Conservation (phyloP, 2,113 vertebrate species). For the zebrafish (Danio rerio) region DNA sequence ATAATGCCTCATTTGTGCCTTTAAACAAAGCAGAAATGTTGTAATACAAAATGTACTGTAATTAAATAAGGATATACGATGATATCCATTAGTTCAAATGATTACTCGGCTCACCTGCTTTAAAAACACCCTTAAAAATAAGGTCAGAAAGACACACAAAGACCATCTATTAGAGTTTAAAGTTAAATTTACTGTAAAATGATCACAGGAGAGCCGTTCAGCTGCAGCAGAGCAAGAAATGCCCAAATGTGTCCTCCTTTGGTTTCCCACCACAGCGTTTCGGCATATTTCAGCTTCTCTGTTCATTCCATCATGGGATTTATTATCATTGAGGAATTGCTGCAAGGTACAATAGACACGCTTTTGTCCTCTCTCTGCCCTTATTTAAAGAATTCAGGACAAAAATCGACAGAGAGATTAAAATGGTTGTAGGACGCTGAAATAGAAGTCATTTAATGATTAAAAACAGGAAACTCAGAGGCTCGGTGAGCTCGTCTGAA, state of each 20-base stretch:
- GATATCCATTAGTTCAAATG: no score
- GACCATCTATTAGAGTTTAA: not conserved
- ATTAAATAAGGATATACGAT: no score
- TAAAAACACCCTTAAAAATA: not conserved
- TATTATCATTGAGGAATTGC: constrained; percentile 16
- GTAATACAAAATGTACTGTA: no score
- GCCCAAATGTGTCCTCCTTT: constrained; percentile 9
- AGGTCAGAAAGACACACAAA: not conserved
- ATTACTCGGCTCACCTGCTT: no score
- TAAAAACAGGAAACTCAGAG: not conserved
- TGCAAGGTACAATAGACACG: not conserved
- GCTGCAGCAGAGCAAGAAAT: not conserved
- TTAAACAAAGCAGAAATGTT: no score
- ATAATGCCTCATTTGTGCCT: no score
- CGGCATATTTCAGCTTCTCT: not conserved
- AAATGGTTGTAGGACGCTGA: not conserved
- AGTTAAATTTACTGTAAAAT: constrained; percentile 2
- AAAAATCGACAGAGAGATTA: not conserved
- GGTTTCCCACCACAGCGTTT: not conserved
- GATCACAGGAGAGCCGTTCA: not conserved
- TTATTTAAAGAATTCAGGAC: constrained; percentile 25
- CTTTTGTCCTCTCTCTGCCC: not conserved
- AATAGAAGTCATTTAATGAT: not conserved
- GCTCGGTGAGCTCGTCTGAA: not conserved
- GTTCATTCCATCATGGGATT: constrained; percentile 1